phyloP scores from a whole-genome alignment of 1,140 invertebrate species.

The Aphaenogaster rudis region DNA sequence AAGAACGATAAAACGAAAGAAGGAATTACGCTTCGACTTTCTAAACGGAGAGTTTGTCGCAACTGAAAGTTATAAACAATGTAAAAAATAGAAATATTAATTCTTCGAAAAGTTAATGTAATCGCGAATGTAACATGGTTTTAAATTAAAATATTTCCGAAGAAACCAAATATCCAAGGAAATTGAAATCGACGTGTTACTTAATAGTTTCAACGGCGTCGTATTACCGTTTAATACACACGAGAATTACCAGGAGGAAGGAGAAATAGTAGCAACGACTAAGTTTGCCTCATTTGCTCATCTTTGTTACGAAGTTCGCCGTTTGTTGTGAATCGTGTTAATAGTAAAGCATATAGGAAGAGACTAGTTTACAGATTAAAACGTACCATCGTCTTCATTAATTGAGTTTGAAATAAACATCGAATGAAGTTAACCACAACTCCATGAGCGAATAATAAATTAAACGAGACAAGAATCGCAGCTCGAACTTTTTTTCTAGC shows the following conservation, averaged over 20 bases:
- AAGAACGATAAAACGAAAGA: not conserved
- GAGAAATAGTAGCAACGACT: slow-evolving; percentile 56
- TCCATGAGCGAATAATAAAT: not conserved
- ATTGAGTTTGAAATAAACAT: slow-evolving; percentile 15
- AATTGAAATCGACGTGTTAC: slow-evolving; percentile 66
- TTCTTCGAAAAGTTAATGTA: not conserved
- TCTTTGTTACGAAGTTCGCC: slow-evolving; percentile 13
- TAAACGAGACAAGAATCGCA: slow-evolving; percentile 37
- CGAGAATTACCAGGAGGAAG: slow-evolving; percentile 42
- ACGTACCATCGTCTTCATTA: not conserved
- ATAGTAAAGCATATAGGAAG: slow-evolving; percentile 26
- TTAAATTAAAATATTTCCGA: slow-evolving; percentile 8
- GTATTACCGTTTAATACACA: slow-evolving; percentile 61
- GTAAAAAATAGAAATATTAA: not conserved
- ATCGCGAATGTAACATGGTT: no score
- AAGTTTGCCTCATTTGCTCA: slow-evolving; percentile 5
- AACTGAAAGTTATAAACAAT: not conserved
- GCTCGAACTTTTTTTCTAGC: not conserved
- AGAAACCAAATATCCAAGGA: slow-evolving; percentile 18
- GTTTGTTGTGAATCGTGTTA: slow-evolving; percentile 41
- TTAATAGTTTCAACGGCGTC: slow-evolving; percentile 68
- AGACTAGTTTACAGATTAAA: not conserved
- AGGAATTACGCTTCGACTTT: not conserved
- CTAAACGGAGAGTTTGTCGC: not conserved
- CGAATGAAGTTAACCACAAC: slow-evolving; percentile 9